Evolutionary conservation across 1,140 invertebrate genomes (phyloP).

Genomic region (Drosophila varians): DNA sequence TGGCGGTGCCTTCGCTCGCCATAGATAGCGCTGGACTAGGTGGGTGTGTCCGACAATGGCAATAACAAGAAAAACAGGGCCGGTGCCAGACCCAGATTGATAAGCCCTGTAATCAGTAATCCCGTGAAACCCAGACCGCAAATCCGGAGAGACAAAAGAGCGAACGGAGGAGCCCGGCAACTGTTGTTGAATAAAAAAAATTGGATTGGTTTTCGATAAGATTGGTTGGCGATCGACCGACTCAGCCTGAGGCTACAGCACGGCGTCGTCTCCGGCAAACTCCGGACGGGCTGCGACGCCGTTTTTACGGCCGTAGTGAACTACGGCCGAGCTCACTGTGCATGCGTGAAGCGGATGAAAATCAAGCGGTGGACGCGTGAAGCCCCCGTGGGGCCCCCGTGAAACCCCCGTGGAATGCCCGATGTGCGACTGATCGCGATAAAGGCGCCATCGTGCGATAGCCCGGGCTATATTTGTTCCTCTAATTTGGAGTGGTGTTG

Average conservation of each 20-base stretch:
- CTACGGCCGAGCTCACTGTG: conserved; percentile 17
- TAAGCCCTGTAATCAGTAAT: conserved; percentile 46
- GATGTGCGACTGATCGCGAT: conserved; percentile 50
- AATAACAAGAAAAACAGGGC: conserved; percentile 30
- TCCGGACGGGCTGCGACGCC: conserved; percentile 14
- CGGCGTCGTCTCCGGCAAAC: conserved; percentile 8
- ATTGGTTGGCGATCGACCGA: conserved; percentile 43
- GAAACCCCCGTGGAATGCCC: conserved; percentile 37
- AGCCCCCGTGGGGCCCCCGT: conserved; percentile 62
- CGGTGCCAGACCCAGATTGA: conserved; percentile 46
- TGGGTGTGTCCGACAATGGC: conserved; percentile 36
- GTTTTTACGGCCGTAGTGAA: conserved; percentile 24
- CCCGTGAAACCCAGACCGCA: conserved; percentile 4
- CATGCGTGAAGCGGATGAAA: conserved; percentile 56
- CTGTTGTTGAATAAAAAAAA: conserved; percentile 10
- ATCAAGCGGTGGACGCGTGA: conserved; percentile 37
- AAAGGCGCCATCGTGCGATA: conserved; percentile 55
- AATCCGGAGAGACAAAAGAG: conserved; percentile 8
- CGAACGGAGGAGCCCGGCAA: conserved; percentile 11
- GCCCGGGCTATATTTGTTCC: conserved; percentile 29
- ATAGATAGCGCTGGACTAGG: conserved; percentile 34
- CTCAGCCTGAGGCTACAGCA: conserved; percentile 21
- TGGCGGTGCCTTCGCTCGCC: neutral
- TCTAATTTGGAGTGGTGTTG: conserved; percentile 40
- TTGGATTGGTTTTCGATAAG: conserved; percentile 31